Evolutionary conservation across 2,113 vertebrate genomes (phyloP).

Genomic region (Typhlomys cinereus): DNA sequence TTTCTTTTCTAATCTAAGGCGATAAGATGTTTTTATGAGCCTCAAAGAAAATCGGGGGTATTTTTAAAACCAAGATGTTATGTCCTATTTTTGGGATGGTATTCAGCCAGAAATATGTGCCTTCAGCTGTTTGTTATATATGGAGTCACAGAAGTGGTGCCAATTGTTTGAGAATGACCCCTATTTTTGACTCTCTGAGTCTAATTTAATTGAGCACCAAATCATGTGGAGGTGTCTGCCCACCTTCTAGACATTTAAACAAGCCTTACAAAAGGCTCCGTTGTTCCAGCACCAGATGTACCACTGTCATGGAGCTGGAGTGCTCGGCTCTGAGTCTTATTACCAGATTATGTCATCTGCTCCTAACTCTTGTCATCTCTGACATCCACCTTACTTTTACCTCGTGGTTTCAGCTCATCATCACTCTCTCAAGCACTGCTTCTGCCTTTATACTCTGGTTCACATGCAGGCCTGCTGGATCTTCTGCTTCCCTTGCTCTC

Average conservation of each 20-base stretch:
- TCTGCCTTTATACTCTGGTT: not conserved
- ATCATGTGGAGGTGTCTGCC: slow-evolving; percentile 65
- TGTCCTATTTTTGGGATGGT: slow-evolving; percentile 82
- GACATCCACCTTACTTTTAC: slow-evolving; percentile 12
- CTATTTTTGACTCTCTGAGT: slow-evolving; percentile 74
- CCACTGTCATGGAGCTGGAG: not conserved
- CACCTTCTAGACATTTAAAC: slow-evolving; percentile 75
- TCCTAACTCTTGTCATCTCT: not conserved
- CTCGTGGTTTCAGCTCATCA: not conserved
- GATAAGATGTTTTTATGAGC: slow-evolving; percentile 56
- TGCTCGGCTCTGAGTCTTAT: slow-evolving; percentile 23
- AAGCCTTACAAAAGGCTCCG: slow-evolving; percentile 18
- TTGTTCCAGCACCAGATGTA: slow-evolving; percentile 12
- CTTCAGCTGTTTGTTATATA: slow-evolving; percentile 81
- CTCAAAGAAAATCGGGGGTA: slow-evolving; percentile 54
- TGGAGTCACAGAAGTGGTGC: slow-evolving; percentile 71
- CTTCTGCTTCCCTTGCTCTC: not conserved
- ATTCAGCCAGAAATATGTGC: slow-evolving; percentile 76
- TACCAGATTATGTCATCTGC: not conserved
- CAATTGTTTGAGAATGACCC: slow-evolving; percentile 69
- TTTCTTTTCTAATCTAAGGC: slow-evolving; percentile 68
- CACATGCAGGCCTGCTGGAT: not conserved
- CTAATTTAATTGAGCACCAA: slow-evolving; percentile 73
- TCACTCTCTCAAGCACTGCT: not conserved
- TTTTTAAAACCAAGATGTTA: slow-evolving; percentile 70